Base-by-base conservation (phyloP, 2,888 invertebrate species). In the Cantharis rufa region DNA sequence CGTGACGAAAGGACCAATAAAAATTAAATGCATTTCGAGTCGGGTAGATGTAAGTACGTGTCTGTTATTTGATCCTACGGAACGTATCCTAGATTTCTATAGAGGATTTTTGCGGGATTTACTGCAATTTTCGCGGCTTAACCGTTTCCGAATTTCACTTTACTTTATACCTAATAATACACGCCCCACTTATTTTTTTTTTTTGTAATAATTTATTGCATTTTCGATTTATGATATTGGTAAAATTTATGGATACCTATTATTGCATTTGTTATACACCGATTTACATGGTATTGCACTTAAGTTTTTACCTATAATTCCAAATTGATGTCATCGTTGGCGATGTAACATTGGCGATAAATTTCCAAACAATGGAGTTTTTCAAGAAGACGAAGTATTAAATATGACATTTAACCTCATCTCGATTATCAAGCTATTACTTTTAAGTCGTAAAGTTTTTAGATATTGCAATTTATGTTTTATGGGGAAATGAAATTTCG, bases 41-140 rank as follows among this genome's bases (percentile, higher is more conserved):
- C 77, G 71, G 74, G 69, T 74, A 64, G 77, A 73, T 77, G 74
- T 48, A 48, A 13, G 48, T 77, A 77, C 77, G 77, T 77, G 77
- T 74, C 74, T 77, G 71, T 69, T 77, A 77, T 74, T 77, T 76
- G 79, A 80, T 82, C 80, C 80, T 76, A 80, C 81, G 81, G 80
- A 81, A 82, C 81, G 82, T 82, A 81, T 82, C 76, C 71, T 81
- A 80, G 82, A 82, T 83, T 82, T 82, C 82, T 81, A 80, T 81
- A 76, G 82, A 77, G 83, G 84, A 84, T 84, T 82, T 81, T 76
- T 48, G 70, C 77, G 76, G 83, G 84, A 83, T 83, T 83, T 81
- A 80, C 78, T 75, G 83, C 84, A 84, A 84, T 84, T 84, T 84
- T 83, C 83, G 75, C 82, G 82, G 84, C 83, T 84, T 84, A 83